Evolutionary conservation across 1,140 invertebrate genomes (phyloP).

Genomic region (Tenebrio molitor): DNA sequence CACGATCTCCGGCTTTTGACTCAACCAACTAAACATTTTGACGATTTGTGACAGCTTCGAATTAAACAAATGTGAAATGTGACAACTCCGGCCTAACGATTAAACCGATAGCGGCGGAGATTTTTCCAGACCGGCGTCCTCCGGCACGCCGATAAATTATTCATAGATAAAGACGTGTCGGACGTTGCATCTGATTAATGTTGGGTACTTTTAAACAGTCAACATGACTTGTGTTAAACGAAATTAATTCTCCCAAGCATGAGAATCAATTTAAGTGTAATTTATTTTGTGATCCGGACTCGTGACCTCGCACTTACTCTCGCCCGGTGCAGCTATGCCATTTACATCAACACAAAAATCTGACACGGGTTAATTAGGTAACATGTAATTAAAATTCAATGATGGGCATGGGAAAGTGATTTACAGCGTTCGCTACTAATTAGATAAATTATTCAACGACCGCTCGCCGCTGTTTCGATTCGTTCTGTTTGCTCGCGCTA

Average conservation of each 20-base stretch:
- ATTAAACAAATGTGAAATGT: conserved; percentile 32
- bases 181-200: conserved; percentile 41
- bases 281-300: conserved; percentile 51
- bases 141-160: conserved; percentile 39
- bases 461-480: conserved; percentile 23
- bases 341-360: conserved; percentile 33
- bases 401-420: conserved; percentile 32
- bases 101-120: too few species aligned
- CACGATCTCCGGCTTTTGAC: conserved; percentile 66
- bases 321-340: conserved; percentile 17
- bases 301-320: conserved; percentile 44
- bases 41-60: neutral
- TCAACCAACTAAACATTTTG: conserved; percentile 69
- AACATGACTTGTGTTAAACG: conserved; percentile 48
- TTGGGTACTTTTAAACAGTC: conserved; percentile 40
- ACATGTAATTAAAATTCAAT: conserved; percentile 39
- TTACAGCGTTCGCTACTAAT: conserved; percentile 26
- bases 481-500: conserved; percentile 28
- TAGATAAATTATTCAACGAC: conserved; percentile 34
- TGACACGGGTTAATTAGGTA: conserved; percentile 52
- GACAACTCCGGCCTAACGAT: neutral
- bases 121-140: too few species aligned
- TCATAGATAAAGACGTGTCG: conserved; percentile 43
- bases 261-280: conserved; percentile 54
- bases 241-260: conserved; percentile 52